Evolutionary conservation across 53 echinoderm and acorn worm species (phyloP).

Genomic region (Glandiceps talaboti): DNA sequence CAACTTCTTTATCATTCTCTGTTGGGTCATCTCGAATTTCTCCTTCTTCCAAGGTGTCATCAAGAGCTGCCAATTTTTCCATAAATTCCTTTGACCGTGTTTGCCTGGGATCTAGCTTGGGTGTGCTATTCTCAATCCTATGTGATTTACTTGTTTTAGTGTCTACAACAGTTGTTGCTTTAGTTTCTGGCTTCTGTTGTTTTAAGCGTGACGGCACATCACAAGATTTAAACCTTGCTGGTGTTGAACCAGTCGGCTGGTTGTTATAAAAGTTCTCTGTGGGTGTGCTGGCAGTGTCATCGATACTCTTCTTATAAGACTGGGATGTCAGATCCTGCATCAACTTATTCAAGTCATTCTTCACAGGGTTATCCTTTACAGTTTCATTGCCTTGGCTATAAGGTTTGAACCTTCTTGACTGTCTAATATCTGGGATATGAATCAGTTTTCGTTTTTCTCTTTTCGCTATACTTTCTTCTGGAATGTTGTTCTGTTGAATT

Average conservation of each 20-base stretch:
- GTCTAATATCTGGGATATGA: slow-evolving; percentile 10
- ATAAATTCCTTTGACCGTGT: not conserved
- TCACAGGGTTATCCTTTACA: not conserved
- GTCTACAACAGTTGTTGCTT: not conserved
- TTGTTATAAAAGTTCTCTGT: slow-evolving; percentile 1
- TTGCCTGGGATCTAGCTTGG: not conserved
- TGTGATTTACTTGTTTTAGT: too few relatives aligned
- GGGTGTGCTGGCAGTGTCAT: not conserved
- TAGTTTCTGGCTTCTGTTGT: slow-evolving; percentile 3
- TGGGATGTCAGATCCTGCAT: slow-evolving; percentile 30
- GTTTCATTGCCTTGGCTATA: slow-evolving; percentile 10
- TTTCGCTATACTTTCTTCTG: too few relatives aligned
- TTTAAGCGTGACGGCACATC: slow-evolving; percentile 2
- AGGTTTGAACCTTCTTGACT: slow-evolving; percentile 14
- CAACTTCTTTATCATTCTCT: not conserved
- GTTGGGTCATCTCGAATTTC: not conserved
- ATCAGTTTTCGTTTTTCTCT: not conserved
- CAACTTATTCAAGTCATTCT: slow-evolving; percentile 25
- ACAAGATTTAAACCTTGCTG: slow-evolving; percentile 7
- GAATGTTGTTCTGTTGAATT: too few relatives aligned
- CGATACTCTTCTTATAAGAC: slow-evolving; percentile 13
- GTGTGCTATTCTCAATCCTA: not conserved
- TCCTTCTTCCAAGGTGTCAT: not conserved
- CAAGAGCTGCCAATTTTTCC: not conserved
- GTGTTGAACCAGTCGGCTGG: not conserved